phyloP scores from a whole-genome alignment of 2,888 invertebrate genomes.

The Osedax frankpressi region DNA sequence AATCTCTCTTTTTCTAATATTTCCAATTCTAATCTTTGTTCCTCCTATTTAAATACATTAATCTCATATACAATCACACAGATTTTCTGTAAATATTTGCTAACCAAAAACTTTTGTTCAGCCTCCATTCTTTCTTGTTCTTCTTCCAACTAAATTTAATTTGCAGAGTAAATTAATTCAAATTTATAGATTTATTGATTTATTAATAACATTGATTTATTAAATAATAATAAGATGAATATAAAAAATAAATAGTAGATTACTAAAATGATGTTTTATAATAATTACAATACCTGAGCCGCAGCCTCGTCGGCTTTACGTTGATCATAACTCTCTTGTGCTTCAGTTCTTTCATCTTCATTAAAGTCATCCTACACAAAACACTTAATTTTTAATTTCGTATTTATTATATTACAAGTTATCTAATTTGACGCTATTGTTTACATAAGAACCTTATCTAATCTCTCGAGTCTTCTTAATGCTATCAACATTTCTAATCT shows the following conservation, averaged over 20 bases:
- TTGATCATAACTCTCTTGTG: conserved; percentile 40
- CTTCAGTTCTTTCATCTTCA: conserved; percentile 43
- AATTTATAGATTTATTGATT: too few species aligned
- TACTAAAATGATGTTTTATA: too few species aligned
- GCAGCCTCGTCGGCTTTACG: conserved; percentile 33
- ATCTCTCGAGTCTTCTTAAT: conserved; percentile 38
- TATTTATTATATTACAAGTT: conserved; percentile 37
- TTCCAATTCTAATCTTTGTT: too few species aligned
- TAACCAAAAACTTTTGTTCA: neutral
- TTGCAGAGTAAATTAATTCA: too few species aligned
- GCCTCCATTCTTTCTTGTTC: neutral
- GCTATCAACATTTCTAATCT: conserved; percentile 41
- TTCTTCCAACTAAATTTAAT: neutral
- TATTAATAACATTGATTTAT: too few species aligned
- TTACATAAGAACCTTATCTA: conserved; percentile 38
- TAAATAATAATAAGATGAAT: too few species aligned
- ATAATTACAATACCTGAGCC: neutral
- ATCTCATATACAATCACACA: too few species aligned
- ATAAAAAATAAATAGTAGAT: too few species aligned
- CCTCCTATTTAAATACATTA: too few species aligned
- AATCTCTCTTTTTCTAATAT: too few species aligned
- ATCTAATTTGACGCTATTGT: conserved; percentile 38
- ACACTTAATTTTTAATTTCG: conserved; percentile 28
- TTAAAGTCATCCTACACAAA: conserved; percentile 34
- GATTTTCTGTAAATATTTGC: neutral